A percentile compares a stretch with the other conserved stretches of the same genome.
These are phyloP conservation scores for Hippasteria phrygiana DNA, from an alignment of 53 echinoderm and acorn worm species.

Conservation along the genomic window DNA sequence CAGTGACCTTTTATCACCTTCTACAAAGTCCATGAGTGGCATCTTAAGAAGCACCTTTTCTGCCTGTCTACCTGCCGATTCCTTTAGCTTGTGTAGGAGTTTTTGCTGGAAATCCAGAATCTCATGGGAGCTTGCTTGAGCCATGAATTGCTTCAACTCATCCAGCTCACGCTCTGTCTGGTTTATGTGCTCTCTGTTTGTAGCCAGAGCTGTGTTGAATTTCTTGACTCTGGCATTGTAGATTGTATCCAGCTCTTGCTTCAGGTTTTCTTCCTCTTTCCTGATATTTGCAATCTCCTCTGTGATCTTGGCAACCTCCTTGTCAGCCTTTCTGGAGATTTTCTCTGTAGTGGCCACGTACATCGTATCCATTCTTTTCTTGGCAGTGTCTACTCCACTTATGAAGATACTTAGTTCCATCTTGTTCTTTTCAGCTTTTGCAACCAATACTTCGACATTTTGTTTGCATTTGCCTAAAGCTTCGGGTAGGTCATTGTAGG, in stretches of 20 bases:
- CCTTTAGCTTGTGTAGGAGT: neutral
- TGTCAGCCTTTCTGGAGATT: constrained; percentile 19
- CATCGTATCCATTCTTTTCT: neutral
- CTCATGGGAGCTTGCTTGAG: neutral
- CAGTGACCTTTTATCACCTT: neutral
- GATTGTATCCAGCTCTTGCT: neutral
- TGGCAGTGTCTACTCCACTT: neutral
- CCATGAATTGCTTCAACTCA: neutral
- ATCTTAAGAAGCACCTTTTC: neutral
- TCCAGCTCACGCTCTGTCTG: neutral
- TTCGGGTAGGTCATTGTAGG: neutral
- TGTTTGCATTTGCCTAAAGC: constrained; percentile 27
- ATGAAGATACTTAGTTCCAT: neutral
- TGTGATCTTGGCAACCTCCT: too few relatives aligned
- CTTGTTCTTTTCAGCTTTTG: neutral
- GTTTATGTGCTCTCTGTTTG: neutral
- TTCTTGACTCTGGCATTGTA: neutral
- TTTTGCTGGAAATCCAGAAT: neutral
- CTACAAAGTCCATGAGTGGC: constrained; percentile 1
- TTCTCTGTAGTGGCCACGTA: neutral
- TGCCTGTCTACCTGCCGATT: neutral
- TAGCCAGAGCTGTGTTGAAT: neutral
- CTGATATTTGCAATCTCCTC: constrained; percentile 6
- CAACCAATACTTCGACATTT: neutral
- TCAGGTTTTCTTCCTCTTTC: neutral